phyloP scores from a whole-genome alignment of 2,888 invertebrate genomes.

The Zaprionus obscuricornis region DNA sequence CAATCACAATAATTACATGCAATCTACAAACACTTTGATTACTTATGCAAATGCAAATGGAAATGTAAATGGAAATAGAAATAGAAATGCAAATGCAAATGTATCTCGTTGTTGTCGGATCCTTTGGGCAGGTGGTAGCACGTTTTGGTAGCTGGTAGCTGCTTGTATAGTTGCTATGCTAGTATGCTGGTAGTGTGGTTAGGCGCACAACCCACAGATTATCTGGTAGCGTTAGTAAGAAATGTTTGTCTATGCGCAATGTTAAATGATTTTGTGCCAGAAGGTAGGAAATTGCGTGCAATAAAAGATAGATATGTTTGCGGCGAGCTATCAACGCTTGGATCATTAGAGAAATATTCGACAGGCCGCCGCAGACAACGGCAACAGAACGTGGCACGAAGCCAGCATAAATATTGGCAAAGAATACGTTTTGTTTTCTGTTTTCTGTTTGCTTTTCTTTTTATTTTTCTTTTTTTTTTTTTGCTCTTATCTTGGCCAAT shows the following conservation, averaged over 20 bases:
- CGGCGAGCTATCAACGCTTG: slow-evolving; percentile 62
- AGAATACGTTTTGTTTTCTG: too few species aligned
- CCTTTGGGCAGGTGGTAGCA: slow-evolving; percentile 48
- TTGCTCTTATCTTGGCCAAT: slow-evolving; percentile 68
- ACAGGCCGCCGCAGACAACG: slow-evolving; percentile 42
- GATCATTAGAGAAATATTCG: slow-evolving; percentile 65
- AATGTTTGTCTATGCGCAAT: slow-evolving; percentile 55
- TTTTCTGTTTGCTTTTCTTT: too few species aligned
- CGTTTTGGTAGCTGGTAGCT: slow-evolving; percentile 37
- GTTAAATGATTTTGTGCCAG: slow-evolving; percentile 65
- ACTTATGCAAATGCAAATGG: slow-evolving; percentile 61
- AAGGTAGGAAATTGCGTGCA: slow-evolving; percentile 73
- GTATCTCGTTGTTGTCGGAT: slow-evolving; percentile 27
- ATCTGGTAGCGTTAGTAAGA: slow-evolving; percentile 43
- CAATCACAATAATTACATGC: slow-evolving; percentile 48
- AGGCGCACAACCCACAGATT: slow-evolving; percentile 63
- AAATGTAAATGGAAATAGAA: too few species aligned
- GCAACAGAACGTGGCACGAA: slow-evolving; percentile 27
- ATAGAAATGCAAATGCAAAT: too few species aligned
- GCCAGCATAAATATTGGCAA: slow-evolving; percentile 53
- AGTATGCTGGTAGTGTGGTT: slow-evolving; percentile 35
- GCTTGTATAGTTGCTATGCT: slow-evolving; percentile 15
- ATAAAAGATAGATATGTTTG: slow-evolving; percentile 76
- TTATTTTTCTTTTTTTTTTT: too few species aligned
- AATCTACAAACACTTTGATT: slow-evolving; percentile 57